Evolutionary conservation across 2,797 vertebrate species (phyloP).

Genomic region (Silurus aristotelis): DNA sequence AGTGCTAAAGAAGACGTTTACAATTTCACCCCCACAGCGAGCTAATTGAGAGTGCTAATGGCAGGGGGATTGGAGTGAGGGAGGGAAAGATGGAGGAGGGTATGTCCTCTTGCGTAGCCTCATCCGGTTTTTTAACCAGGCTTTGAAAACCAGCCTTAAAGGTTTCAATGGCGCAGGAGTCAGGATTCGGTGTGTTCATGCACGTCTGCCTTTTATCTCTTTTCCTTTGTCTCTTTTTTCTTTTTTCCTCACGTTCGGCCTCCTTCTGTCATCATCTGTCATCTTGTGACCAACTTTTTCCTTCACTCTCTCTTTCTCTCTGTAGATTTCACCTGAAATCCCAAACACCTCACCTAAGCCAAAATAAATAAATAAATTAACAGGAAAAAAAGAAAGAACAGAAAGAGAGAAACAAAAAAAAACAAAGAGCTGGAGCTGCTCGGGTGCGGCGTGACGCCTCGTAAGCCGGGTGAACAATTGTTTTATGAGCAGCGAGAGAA

Average conservation of each 20-base stretch:
- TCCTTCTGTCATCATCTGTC: constrained; percentile 28
- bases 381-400: not conserved
- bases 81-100: not conserved
- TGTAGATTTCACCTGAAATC: constrained; percentile 16
- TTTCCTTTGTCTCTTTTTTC: not conserved
- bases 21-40: constrained; percentile 17
- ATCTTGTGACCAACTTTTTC: not conserved
- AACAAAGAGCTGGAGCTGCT: not conserved
- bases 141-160: constrained; percentile 52
- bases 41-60: constrained; percentile 2
- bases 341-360: not conserved
- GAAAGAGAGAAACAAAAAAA: not conserved
- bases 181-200: constrained; percentile 44
- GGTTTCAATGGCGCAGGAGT: constrained; percentile 49
- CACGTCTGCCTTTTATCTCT: constrained; percentile 1
- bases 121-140: not conserved
- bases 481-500: not conserved
- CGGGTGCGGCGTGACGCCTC: not conserved
- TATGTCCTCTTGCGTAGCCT: not conserved
- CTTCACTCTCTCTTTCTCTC: too few species aligned
- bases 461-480: constrained; percentile 25
- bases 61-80: not conserved
- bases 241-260: not conserved
- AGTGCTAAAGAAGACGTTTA: constrained; percentile 37
- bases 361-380: not conserved